Percentiles rank a stretch among this genome's conserved stretches.
These are phyloP conservation scores for Limosa lapponica DNA, from an alignment of 2,797 vertebrate genomes.

Conservation along the genomic window DNA sequence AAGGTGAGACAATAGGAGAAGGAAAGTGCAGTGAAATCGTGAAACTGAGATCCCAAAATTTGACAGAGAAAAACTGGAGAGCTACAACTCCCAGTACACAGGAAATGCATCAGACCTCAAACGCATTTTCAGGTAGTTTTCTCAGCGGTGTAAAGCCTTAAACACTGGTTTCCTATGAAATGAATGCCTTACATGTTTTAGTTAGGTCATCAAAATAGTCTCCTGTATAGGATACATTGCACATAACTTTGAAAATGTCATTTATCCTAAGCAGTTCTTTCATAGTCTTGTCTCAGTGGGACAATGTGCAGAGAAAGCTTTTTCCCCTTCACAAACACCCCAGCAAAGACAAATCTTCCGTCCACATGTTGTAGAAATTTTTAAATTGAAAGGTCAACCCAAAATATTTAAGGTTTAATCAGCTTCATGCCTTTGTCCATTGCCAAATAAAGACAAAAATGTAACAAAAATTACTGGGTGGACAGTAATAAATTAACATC, in stretches of 20 bases:
- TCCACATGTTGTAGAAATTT: accelerated
- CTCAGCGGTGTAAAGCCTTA: neutral
- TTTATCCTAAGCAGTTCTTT: neutral
- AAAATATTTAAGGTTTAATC: neutral
- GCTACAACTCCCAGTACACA: neutral
- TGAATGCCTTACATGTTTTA: neutral
- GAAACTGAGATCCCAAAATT: neutral
- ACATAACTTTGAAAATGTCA: neutral
- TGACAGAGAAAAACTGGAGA: neutral
- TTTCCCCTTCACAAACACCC: neutral
- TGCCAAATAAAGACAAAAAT: neutral
- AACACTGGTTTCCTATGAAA: neutral
- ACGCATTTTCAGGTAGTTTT: neutral
- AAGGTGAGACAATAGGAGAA: neutral
- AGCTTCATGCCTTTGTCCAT: neutral
- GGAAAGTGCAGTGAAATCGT: neutral
- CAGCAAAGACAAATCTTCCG: neutral
- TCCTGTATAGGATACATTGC: neutral
- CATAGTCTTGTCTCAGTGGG: neutral
- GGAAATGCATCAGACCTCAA: neutral
- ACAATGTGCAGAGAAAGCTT: neutral
- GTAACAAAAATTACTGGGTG: neutral
- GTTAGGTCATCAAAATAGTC: neutral
- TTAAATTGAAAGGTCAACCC: neutral
- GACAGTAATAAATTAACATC: neutral